Conservation (phyloP, 2,113 vertebrate species). For the Hippocampus guttulatus region DNA sequence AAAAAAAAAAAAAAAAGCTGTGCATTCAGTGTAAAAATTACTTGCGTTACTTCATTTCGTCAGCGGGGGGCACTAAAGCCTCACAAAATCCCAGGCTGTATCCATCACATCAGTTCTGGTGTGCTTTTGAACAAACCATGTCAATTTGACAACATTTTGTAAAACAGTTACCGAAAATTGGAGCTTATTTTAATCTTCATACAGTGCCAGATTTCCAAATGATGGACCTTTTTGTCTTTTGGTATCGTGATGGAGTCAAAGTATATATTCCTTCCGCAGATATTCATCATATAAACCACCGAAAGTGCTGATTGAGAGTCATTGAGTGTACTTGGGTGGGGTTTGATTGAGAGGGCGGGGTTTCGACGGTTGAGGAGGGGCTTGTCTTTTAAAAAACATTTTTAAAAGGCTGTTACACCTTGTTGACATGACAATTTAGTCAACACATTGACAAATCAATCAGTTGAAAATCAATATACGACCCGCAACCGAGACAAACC, state of each 20-base stretch:
- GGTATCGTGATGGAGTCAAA: not conserved
- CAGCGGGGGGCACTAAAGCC: conserved; percentile 43
- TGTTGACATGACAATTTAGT: conserved; percentile 15
- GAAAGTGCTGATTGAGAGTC: conserved; percentile 21
- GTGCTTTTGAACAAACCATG: not conserved
- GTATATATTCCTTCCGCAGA: not conserved
- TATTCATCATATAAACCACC: conserved; percentile 15
- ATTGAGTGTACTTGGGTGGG: conserved; percentile 11
- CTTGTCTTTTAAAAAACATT: not conserved
- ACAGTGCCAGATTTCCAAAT: not conserved
- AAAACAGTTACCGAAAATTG: not conserved
- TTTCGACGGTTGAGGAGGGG: not conserved
- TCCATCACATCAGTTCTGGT: not conserved
- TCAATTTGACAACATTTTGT: not conserved
- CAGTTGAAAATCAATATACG: conserved; percentile 21
- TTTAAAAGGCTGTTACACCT: conserved; percentile 2
- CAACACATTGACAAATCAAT: conserved; percentile 25
- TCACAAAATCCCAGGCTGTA: not conserved
- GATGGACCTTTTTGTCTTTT: not conserved
- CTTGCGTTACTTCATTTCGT: conserved; percentile 17
- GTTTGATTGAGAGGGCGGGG: not conserved
- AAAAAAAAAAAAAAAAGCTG: conserved; percentile 54
- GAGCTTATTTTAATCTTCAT: no score
- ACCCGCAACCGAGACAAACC: conserved; percentile 14
- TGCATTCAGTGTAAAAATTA: conserved; percentile 1